Percentiles rank a stretch among this genome's conserved stretches.
Conservation (phyloP, 2,797 vertebrate genomes). For the Peromyscus melanophrys region DNA sequence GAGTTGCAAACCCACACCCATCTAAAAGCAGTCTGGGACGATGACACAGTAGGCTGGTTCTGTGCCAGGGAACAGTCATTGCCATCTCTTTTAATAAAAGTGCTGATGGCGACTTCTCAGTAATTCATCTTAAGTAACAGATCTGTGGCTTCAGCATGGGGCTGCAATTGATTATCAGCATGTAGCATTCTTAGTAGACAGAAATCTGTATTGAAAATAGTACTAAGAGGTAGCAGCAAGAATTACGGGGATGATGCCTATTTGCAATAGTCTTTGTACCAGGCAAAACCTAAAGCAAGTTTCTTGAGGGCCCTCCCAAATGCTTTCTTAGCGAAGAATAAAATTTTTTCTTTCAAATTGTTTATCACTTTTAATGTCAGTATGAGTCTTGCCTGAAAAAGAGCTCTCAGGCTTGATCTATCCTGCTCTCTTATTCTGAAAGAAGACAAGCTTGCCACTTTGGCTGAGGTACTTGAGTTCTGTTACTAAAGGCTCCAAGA, state of each 20-base stretch:
- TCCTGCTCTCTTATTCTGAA: background rate
- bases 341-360: slow-evolving; percentile 42
- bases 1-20: slow-evolving; percentile 67
- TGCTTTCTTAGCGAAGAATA: slow-evolving; percentile 21
- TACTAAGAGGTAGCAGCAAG: slow-evolving; percentile 34
- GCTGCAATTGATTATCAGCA: slow-evolving; percentile 72
- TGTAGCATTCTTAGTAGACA: slow-evolving; percentile 42
- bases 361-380: slow-evolving; percentile 34
- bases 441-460: background rate
- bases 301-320: slow-evolving; percentile 7
- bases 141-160: slow-evolving; percentile 48
- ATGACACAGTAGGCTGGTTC: slow-evolving; percentile 58
- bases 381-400: slow-evolving; percentile 16
- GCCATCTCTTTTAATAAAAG: slow-evolving; percentile 81
- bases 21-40: slow-evolving; percentile 72
- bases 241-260: slow-evolving; percentile 53
- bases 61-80: slow-evolving; percentile 78
- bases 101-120: slow-evolving; percentile 64
- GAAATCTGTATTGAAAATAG: slow-evolving; percentile 59
- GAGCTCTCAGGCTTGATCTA: background rate
- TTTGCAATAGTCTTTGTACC: background rate
- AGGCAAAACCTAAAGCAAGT: background rate
- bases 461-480: slow-evolving; percentile 23
- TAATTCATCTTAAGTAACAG: slow-evolving; percentile 73
- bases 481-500: slow-evolving; percentile 23